phyloP scores from a whole-genome alignment of 2,797 vertebrate genomes.

The Alfaro cultratus region DNA sequence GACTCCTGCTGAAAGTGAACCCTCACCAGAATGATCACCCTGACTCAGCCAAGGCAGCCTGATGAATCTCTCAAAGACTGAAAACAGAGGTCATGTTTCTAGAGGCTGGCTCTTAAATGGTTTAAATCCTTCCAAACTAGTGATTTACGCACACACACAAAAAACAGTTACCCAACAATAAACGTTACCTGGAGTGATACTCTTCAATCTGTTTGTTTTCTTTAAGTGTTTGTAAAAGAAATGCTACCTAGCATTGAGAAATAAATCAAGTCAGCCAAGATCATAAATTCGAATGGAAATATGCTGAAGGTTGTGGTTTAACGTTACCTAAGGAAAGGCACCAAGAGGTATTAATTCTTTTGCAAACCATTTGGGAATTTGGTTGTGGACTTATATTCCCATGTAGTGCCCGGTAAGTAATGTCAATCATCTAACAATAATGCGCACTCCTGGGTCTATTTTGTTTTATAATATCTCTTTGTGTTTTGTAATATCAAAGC shows the following conservation, averaged over 20 bases:
- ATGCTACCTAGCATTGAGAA: background rate
- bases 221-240: background rate
- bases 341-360: too few relatives aligned
- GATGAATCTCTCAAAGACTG: constrained; percentile 5
- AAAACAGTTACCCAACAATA: background rate
- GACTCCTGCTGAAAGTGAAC: constrained; percentile 23
- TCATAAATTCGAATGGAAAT: background rate
- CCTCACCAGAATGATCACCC: background rate
- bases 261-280: background rate
- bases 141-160: background rate
- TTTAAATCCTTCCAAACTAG: background rate
- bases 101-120: background rate
- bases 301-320: too few relatives aligned
- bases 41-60: background rate
- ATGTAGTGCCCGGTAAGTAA: too few relatives aligned
- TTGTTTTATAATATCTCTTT: too few relatives aligned
- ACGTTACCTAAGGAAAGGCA: too few relatives aligned
- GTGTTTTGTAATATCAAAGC: too few relatives aligned
- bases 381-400: too few relatives aligned
- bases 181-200: background rate
- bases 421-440: too few relatives aligned
- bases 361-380: too few relatives aligned
- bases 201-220: background rate
- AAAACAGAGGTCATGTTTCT: background rate
- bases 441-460: too few relatives aligned